Evolutionary conservation across 1,140 invertebrate species (phyloP).

Genomic region (Drosophila busckii): DNA sequence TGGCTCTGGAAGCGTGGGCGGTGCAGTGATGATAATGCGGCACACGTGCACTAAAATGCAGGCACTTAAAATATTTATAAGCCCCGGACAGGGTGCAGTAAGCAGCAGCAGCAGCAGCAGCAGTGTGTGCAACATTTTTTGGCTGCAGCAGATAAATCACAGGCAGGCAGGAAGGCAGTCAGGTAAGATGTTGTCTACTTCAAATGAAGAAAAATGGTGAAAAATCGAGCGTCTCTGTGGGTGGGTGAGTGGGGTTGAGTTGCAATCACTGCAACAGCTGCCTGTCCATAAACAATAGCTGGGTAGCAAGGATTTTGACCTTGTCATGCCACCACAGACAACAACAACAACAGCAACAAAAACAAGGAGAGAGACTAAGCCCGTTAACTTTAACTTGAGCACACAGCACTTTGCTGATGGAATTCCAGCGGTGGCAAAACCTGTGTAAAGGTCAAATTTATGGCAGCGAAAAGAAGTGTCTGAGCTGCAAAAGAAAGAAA

Average conservation of each 20-base stretch:
- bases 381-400: no score
- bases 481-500: constrained; percentile 7
- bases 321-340: constrained; percentile 29
- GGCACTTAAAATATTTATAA: constrained; percentile 74
- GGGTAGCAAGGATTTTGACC: constrained; percentile 14
- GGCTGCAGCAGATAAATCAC: constrained; percentile 58
- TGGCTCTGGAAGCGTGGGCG: not conserved
- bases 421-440: constrained; percentile 37
- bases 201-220: constrained; percentile 69
- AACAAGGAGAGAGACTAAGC: no score
- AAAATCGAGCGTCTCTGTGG: constrained; percentile 21
- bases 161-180: constrained; percentile 35
- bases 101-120: constrained; percentile 2
- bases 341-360: not conserved
- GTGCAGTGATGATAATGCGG: constrained; percentile 58
- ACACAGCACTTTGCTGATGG: constrained; percentile 58
- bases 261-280: constrained; percentile 27
- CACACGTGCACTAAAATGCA: constrained; percentile 74
- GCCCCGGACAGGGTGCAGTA: no score
- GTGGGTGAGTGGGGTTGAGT: not conserved
- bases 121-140: constrained; percentile 32
- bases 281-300: constrained; percentile 39
- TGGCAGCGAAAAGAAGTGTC: constrained; percentile 30
- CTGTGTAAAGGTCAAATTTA: constrained; percentile 62
- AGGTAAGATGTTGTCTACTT: constrained; percentile 39